Evolutionary conservation across 2,113 vertebrate species (phyloP).

Genomic region (Lamprologus ornatipinnis): DNA sequence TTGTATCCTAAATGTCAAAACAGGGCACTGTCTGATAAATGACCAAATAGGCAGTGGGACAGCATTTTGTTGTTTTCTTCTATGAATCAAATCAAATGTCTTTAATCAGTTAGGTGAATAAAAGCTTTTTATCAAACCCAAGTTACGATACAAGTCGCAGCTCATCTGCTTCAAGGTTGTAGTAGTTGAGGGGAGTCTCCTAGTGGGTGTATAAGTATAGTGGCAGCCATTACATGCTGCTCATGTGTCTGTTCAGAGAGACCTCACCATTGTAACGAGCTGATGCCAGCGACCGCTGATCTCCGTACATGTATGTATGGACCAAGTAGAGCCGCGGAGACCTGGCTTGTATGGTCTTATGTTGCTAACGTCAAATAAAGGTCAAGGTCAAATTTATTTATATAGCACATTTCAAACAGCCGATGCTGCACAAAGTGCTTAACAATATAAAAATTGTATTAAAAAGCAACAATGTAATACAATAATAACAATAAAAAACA

Average conservation of each 20-base stretch:
- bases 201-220: neutral
- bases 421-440: too few species aligned
- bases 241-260: neutral
- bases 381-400: neutral
- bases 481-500: too few species aligned
- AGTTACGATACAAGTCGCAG: neutral
- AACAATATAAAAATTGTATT: too few species aligned
- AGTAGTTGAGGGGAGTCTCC: neutral
- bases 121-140: neutral
- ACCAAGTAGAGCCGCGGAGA: neutral
- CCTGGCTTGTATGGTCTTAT: neutral
- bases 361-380: neutral
- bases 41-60: accelerated
- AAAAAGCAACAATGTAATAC: too few species aligned
- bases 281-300: neutral
- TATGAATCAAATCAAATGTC: neutral
- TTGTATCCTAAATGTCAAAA: neutral
- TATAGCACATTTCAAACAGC: too few species aligned
- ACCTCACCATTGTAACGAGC: neutral
- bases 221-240: neutral
- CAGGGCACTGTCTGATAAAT: neutral
- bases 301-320: neutral
- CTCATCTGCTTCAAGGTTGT: neutral
- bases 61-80: neutral
- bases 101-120: neutral